Base-by-base conservation (phyloP, 1,140 invertebrate genomes). In the Macrobrachium rosenbergii region DNA sequence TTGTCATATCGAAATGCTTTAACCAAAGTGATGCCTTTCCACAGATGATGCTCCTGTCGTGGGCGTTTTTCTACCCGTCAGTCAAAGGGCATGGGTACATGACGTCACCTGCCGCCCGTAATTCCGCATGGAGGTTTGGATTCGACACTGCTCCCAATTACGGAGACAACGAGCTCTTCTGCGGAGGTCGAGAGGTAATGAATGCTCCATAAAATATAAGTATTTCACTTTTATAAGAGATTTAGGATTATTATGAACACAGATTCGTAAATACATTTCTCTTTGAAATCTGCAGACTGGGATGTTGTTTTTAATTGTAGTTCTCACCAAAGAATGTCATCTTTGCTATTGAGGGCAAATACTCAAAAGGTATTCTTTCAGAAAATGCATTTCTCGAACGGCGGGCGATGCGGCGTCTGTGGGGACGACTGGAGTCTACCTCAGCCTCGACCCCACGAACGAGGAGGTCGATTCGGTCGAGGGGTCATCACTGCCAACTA, bases 51-150 rank as follows among this genome's bases (percentile, higher is more conserved):
- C 0, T 69, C 19, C 67, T 69, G 67, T 69, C 67, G n/a, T 69
- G 67, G 67, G 67, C 67, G 67, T 11, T 69, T 21, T 21, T 69
- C 21, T 21, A 14, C 67, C 52, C 52, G 12, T 69, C 28, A 0
- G 67, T 69, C 5, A 10, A 8, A 19, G 95, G 96, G 8, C 97
- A 98, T 92, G 93, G 93, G 11, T 90, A 92, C 77, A 89, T 94
- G 79, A 96, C 98, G 95, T 96, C 98, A 91, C 97, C 97, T 0
- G 97, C 97, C 3, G 94, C 96, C 0, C 93, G 97, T 23, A 98
- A 98, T 92, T 95, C 95, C 28, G 97, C 98, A 96, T 99, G 97
- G 97, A 93, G 97, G 78, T 97, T 97, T 91, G 97, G 97, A 2
- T 98, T 96, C 92, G 95, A 95, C 3, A 98, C 97, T 92, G 96